Percentiles rank a stretch among this genome's conserved stretches.
Evolutionary conservation across 2,797 vertebrate species (phyloP).

Genomic region (Odontamblyopus lacepedii): DNA sequence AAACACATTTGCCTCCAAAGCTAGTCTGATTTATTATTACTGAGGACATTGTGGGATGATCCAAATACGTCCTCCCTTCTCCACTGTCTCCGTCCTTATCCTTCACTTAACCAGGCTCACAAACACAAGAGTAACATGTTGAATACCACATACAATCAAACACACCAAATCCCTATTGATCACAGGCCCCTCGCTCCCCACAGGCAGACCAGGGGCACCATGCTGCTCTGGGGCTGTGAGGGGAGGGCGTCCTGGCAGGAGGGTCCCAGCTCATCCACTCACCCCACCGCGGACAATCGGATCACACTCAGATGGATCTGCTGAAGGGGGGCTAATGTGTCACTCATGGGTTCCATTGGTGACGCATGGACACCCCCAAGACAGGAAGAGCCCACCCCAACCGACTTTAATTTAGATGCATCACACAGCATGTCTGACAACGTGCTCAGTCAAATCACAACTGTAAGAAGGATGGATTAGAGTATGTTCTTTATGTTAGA

Average conservation of each 20-base stretch:
- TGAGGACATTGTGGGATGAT: not conserved
- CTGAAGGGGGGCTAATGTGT: conserved; percentile 55
- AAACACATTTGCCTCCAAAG: not conserved
- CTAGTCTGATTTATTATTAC: not conserved
- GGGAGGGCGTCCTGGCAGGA: conserved; percentile 55
- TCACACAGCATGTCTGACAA: not conserved
- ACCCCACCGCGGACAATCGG: conserved; percentile 75
- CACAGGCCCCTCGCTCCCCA: conserved; percentile 42
- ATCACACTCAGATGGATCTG: conserved; percentile 71
- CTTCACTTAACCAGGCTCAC: conserved; percentile 52
- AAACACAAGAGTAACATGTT: conserved; percentile 34
- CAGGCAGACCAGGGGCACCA: conserved; percentile 45
- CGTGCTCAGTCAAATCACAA: not conserved
- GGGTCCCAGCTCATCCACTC: conserved; percentile 71
- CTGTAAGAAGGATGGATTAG: not conserved
- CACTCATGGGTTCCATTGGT: conserved; percentile 39
- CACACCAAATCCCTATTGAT: conserved; percentile 78
- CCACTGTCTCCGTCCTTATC: conserved; percentile 25
- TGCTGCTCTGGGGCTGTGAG: conserved; percentile 52
- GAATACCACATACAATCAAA: conserved; percentile 57
- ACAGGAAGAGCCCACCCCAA: not conserved
- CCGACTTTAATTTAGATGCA: not conserved
- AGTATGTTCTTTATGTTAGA: not conserved
- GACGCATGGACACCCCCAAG: conserved; percentile 12
- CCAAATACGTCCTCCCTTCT: not conserved